Evolutionary conservation across 2,113 vertebrate genomes (phyloP).

Genomic region (Micronycteris hirsuta): DNA sequence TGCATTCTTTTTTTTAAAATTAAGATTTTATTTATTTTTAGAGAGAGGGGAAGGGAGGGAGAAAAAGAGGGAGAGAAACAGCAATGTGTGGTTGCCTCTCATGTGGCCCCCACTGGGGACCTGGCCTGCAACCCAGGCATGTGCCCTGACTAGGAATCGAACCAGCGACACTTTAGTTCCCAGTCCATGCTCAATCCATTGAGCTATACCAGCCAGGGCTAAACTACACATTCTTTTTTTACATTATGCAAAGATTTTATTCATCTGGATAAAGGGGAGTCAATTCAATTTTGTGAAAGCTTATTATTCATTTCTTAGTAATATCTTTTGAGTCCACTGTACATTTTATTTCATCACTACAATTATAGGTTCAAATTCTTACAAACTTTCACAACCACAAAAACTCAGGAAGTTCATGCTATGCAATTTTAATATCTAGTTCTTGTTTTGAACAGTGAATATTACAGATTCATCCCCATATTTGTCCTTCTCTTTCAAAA

Average conservation of each 20-base stretch:
- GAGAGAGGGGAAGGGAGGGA: too few species aligned
- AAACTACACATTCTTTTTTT: constrained; percentile 2
- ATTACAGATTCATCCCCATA: constrained; percentile 71
- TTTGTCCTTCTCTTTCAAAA: constrained; percentile 64
- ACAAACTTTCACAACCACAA: background rate
- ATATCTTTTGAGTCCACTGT: background rate
- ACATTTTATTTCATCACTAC: constrained; percentile 9
- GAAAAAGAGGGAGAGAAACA: too few species aligned
- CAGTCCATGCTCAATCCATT: too few species aligned
- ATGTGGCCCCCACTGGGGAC: too few species aligned
- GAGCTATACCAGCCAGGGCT: too few species aligned
- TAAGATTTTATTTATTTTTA: too few species aligned
- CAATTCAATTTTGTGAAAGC: background rate
- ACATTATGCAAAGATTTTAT: constrained; percentile 23
- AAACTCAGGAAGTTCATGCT: background rate
- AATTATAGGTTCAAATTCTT: background rate
- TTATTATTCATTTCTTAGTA: background rate
- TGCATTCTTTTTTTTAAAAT: constrained; percentile 22
- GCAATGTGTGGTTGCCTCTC: too few species aligned
- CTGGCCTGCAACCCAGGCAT: too few species aligned
- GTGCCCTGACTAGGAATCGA: too few species aligned
- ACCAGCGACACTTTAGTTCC: too few species aligned
- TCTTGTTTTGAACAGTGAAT: constrained; percentile 52
- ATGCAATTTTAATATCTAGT: constrained; percentile 16
- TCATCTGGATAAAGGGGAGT: background rate